phyloP scores from a whole-genome alignment of 2,113 vertebrate species.

The Chrysochloris asiatica region DNA sequence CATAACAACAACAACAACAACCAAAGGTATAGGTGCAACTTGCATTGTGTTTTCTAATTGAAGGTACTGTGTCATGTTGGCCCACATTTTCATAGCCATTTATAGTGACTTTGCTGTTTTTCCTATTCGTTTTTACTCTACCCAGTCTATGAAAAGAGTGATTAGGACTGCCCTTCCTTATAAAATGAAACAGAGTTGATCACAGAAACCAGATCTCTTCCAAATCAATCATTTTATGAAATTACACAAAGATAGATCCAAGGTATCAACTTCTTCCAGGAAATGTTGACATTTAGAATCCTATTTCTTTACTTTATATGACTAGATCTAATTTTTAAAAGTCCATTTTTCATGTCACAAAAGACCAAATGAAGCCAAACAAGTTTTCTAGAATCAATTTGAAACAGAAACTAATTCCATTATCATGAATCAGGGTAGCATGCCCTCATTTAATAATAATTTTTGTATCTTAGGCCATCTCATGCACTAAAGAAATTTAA shows the following conservation, averaged over 20 bases:
- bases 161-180: neutral
- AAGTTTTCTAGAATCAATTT: conserved; percentile 61
- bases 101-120: neutral
- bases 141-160: neutral
- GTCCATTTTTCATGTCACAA: conserved; percentile 42
- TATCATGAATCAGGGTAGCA: conserved; percentile 36
- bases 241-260: conserved; percentile 52
- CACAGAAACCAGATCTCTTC: conserved; percentile 21
- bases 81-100: neutral
- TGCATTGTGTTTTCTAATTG: neutral
- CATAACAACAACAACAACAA: neutral
- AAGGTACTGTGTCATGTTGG: neutral
- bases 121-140: neutral
- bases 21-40: neutral
- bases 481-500: conserved; percentile 34
- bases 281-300: conserved; percentile 51
- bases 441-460: conserved; percentile 42
- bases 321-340: conserved; percentile 57
- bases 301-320: conserved; percentile 40
- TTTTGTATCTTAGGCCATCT: conserved; percentile 21
- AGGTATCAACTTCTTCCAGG: conserved; percentile 55
- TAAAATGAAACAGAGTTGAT: neutral
- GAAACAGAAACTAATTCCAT: conserved; percentile 61
- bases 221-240: neutral
- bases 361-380: conserved; percentile 59